phyloP scores from a whole-genome alignment of 2,888 invertebrate genomes.

The Agriotes lineatus region DNA sequence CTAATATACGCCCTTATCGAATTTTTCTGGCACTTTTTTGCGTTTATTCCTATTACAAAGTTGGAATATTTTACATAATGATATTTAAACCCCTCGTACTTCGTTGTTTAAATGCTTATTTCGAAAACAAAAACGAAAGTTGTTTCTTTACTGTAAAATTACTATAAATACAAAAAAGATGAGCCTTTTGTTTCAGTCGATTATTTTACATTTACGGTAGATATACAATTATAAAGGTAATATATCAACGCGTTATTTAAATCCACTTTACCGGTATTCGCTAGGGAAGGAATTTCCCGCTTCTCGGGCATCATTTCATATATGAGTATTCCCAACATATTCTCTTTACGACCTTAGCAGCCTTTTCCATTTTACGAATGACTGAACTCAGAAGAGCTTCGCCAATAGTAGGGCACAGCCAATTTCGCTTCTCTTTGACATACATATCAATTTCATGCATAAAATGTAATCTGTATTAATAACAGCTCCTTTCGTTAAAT shows the following conservation, averaged over 20 bases:
- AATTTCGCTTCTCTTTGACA: slow-evolving; percentile 28
- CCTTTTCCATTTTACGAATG: slow-evolving; percentile 36
- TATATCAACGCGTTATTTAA: slow-evolving; percentile 3
- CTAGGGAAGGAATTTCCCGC: slow-evolving; percentile 3
- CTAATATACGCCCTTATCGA: too few species aligned
- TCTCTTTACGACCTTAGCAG: slow-evolving; percentile 30
- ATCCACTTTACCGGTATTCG: slow-evolving; percentile 5
- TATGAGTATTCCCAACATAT: slow-evolving; percentile 30
- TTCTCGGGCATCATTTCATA: slow-evolving; percentile 24
- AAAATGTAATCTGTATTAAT: slow-evolving; percentile 32
- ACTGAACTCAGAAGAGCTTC: slow-evolving; percentile 31
- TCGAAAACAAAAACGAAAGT: too few species aligned
- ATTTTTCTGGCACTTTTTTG: too few species aligned
- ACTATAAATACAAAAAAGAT: too few species aligned
- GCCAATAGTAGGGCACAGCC: slow-evolving; percentile 25
- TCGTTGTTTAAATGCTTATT: too few species aligned
- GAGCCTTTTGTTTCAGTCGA: too few species aligned
- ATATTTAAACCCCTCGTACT: too few species aligned
- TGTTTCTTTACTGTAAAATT: too few species aligned
- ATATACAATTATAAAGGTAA: background rate
- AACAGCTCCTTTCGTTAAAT: slow-evolving; percentile 8
- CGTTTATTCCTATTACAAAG: too few species aligned
- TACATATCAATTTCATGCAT: slow-evolving; percentile 36
- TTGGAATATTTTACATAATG: too few species aligned
- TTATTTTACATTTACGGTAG: background rate